phyloP scores from a whole-genome alignment of 2,113 vertebrate species.

The Coregonus clupeaformis region DNA sequence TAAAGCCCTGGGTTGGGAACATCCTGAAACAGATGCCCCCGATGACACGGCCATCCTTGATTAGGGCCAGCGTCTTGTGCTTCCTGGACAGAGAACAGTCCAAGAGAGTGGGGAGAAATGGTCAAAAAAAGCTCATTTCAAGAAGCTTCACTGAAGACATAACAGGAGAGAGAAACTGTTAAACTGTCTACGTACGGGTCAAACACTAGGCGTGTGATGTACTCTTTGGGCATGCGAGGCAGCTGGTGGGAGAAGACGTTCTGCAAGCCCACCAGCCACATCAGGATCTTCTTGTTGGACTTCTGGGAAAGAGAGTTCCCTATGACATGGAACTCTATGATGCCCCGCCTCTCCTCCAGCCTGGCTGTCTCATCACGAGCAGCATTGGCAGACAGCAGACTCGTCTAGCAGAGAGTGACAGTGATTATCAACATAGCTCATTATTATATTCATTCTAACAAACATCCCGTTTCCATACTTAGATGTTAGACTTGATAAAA shows the following conservation, averaged over 20 bases:
- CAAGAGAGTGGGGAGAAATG: neutral
- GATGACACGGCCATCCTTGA: constrained; percentile 97
- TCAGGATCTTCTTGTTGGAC: constrained; percentile 96
- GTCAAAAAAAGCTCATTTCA: neutral
- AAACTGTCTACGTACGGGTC: constrained; percentile 85
- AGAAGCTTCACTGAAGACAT: neutral
- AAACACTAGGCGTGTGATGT: constrained; percentile 96
- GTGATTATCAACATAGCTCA: neutral
- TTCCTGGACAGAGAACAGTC: constrained; percentile 75
- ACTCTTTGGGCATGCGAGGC: constrained; percentile 98
- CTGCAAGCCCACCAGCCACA: constrained; percentile 97
- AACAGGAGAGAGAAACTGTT: neutral
- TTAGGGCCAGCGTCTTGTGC: constrained; percentile 97
- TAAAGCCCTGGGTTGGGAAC: constrained; percentile 99
- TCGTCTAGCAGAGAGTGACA: constrained; percentile 77
- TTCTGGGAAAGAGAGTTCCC: constrained; percentile 97
- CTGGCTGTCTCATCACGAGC: constrained; percentile 95
- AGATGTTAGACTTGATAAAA: too few species aligned
- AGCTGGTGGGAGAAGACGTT: constrained; percentile 98
- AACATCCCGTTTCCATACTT: too few species aligned
- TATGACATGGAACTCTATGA: constrained; percentile 98
- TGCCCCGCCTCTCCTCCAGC: constrained; percentile 92
- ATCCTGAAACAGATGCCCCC: constrained; percentile 98
- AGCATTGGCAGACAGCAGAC: constrained; percentile 91
- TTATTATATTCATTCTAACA: neutral